Evolutionary conservation across 2,113 vertebrate genomes (phyloP).

Genomic region (Sinocyclocheilus maitianheensis): DNA sequence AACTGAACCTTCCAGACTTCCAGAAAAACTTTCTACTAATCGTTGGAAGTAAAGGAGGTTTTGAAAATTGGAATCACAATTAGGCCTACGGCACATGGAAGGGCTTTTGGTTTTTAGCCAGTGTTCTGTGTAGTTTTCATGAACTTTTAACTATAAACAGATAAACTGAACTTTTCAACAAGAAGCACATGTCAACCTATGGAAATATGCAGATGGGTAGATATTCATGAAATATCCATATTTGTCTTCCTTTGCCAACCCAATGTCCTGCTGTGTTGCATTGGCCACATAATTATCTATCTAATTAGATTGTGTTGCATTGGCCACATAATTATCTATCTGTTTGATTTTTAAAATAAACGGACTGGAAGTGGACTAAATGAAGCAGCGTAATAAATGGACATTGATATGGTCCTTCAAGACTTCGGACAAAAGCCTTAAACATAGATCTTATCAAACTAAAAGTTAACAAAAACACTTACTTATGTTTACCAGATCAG

Average conservation of each 20-base stretch:
- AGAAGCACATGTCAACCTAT: background rate
- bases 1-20: conserved; percentile 42
- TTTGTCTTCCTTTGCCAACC: background rate
- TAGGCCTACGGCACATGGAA: background rate
- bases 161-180: background rate
- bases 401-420: background rate
- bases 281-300: background rate
- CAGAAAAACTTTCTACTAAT: background rate
- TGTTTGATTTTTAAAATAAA: background rate
- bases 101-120: background rate
- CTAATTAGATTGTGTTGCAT: background rate
- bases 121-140: background rate
- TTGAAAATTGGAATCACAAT: background rate
- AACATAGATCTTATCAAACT: background rate
- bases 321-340: background rate
- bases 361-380: background rate
- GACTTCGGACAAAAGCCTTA: background rate
- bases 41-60: background rate
- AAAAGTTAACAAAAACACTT: background rate
- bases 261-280: background rate
- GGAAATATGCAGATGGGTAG: background rate
- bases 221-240: background rate
- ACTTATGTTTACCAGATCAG: background rate
- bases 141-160: background rate
- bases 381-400: too few relatives aligned